phyloP scores from a whole-genome alignment of 2,797 vertebrate genomes.

The Channa striata region DNA sequence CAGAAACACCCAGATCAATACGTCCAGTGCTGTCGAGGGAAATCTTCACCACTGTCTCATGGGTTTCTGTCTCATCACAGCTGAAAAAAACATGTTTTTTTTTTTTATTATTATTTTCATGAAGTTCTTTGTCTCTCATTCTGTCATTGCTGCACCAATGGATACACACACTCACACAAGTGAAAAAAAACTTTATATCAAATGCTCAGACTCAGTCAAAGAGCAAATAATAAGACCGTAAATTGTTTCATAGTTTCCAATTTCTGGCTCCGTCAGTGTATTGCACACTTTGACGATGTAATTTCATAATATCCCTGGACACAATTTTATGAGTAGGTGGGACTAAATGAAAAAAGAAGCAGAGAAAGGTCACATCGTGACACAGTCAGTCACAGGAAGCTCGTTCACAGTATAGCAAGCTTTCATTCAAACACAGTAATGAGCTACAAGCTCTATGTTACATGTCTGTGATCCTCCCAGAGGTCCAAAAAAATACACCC shows the following conservation, averaged over 20 bases:
- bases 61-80: slow-evolving; percentile 23
- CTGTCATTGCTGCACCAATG: slow-evolving; percentile 2
- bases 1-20: slow-evolving; percentile 21
- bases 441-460: slow-evolving; percentile 9
- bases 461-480: not conserved
- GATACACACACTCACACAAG: not conserved
- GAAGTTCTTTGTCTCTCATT: not conserved
- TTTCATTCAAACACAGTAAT: slow-evolving; percentile 36
- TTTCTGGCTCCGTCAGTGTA: slow-evolving; percentile 58
- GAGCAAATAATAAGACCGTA: slow-evolving; percentile 44
- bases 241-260: slow-evolving; percentile 51
- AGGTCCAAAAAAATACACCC: not conserved
- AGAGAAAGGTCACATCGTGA: slow-evolving; percentile 30
- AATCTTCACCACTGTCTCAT: slow-evolving; percentile 39
- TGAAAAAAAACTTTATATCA: slow-evolving; percentile 32
- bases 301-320: slow-evolving; percentile 71
- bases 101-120: not conserved
- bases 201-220: slow-evolving; percentile 55
- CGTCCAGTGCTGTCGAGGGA: slow-evolving; percentile 44
- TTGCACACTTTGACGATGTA: slow-evolving; percentile 53
- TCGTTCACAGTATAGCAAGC: slow-evolving; percentile 13
- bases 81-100: slow-evolving; percentile 40
- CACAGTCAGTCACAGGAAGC: slow-evolving; percentile 17
- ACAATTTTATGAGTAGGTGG: slow-evolving; percentile 59
- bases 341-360: slow-evolving; percentile 54